Conservation (phyloP, 2,888 invertebrate species). For the Cryptophagus acutangulus region DNA sequence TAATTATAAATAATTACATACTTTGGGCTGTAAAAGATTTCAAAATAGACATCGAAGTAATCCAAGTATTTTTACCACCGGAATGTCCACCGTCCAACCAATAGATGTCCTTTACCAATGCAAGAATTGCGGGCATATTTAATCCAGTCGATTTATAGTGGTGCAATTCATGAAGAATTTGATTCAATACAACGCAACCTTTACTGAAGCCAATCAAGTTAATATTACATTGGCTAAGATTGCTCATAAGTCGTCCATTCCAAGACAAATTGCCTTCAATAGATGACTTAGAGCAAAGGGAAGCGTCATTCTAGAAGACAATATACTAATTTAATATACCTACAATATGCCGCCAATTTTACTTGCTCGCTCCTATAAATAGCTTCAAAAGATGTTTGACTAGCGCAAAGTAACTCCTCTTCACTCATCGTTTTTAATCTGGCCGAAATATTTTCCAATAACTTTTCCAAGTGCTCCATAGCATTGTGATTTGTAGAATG, state of each 20-base stretch:
- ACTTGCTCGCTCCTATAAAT: too few relatives aligned
- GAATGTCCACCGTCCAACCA: slow-evolving; percentile 91
- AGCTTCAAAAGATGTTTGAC: too few relatives aligned
- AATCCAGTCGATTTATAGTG: slow-evolving; percentile 47
- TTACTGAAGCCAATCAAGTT: slow-evolving; percentile 77
- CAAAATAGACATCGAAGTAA: slow-evolving; percentile 69
- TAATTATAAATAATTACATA: slow-evolving; percentile 37
- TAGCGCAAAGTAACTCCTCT: too few relatives aligned
- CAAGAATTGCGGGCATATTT: slow-evolving; percentile 62
- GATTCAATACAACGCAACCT: slow-evolving; percentile 89
- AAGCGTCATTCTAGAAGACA: too few relatives aligned
- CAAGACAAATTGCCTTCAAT: too few relatives aligned
- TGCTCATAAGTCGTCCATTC: not conserved
- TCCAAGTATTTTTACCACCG: slow-evolving; percentile 85
- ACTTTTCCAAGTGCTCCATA: slow-evolving; percentile 65
- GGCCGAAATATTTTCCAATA: slow-evolving; percentile 55
- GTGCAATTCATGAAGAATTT: slow-evolving; percentile 81
- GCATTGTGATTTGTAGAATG: slow-evolving; percentile 70
- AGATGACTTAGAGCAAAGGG: too few relatives aligned
- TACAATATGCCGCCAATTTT: too few relatives aligned
- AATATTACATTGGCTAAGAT: slow-evolving; percentile 10
- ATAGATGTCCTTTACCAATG: slow-evolving; percentile 69
- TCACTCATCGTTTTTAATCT: slow-evolving; percentile 55
- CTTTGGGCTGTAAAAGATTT: slow-evolving; percentile 68
- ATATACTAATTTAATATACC: too few relatives aligned